These are phyloP conservation scores for Plectropomus leopardus DNA, from an alignment of 2,113 vertebrate genomes.

Conservation along the genomic window DNA sequence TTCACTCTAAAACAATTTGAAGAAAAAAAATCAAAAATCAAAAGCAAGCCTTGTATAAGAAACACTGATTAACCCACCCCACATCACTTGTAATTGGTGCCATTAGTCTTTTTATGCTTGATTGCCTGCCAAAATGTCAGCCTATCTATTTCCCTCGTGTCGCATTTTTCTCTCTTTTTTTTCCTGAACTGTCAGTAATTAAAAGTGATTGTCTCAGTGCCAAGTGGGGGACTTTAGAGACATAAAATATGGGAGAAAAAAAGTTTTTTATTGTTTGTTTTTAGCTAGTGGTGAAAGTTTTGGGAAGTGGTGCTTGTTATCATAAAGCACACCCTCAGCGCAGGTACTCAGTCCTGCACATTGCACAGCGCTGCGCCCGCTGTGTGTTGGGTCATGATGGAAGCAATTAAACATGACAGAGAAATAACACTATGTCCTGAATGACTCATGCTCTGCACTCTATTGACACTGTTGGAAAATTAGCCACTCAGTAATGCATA, in stretches of 20 bases:
- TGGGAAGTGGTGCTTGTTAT: constrained; percentile 6
- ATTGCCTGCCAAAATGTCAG: constrained; percentile 77
- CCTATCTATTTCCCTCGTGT: constrained; percentile 56
- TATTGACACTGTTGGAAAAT: constrained; percentile 36
- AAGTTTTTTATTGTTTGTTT: constrained; percentile 15
- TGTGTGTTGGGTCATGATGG: constrained; percentile 34
- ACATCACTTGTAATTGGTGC: constrained; percentile 78
- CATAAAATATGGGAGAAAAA: not conserved
- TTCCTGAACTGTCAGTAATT: constrained; percentile 52
- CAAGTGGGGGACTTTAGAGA: constrained; percentile 22
- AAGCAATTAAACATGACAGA: constrained; percentile 50
- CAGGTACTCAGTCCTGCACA: not conserved
- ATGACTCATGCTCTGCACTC: constrained; percentile 32
- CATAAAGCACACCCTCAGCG: not conserved
- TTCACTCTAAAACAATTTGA: constrained; percentile 35
- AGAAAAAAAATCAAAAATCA: constrained; percentile 16
- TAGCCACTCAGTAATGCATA: not conserved
- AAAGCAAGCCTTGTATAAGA: constrained; percentile 45
- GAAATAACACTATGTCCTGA: constrained; percentile 30
- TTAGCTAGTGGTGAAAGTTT: constrained; percentile 3
- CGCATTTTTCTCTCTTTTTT: constrained; percentile 13
- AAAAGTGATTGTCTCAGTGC: constrained; percentile 66
- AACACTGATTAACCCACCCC: constrained; percentile 69
- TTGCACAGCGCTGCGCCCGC: not conserved
- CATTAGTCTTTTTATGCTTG: constrained; percentile 76